These are phyloP conservation scores for Tenthredo distinguenda DNA, from an alignment of 2,888 invertebrate species.

Conservation along the genomic window DNA sequence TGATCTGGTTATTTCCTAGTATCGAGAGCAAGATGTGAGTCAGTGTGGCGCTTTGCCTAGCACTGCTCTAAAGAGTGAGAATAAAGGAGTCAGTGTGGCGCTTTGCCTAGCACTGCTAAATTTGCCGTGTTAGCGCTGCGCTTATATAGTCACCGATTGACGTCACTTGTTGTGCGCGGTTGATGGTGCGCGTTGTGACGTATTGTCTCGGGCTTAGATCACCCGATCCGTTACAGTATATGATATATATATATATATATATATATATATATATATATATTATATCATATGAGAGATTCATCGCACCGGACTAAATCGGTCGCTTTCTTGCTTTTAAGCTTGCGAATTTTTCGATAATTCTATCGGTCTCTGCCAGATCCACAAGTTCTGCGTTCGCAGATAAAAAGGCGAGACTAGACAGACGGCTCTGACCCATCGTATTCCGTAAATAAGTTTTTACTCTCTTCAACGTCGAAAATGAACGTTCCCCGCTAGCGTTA, in stretches of 20 bases:
- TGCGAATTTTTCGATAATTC: slow-evolving; percentile 48
- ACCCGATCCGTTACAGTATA: no score
- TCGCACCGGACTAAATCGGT: slow-evolving; percentile 4
- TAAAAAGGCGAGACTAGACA: slow-evolving; percentile 46
- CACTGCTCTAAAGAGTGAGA: no score
- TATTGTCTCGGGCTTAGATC: no score
- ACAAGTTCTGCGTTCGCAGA: slow-evolving; percentile 42
- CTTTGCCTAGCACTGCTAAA: no score
- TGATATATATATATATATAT: neutral
- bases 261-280: neutral
- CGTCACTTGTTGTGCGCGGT: no score
- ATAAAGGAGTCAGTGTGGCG: no score
- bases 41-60: no score
- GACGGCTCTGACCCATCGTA: slow-evolving; percentile 32
- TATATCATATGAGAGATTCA: neutral
- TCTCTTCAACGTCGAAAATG: slow-evolving; percentile 53
- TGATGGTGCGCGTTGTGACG: no score
- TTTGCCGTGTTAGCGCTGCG: no score
- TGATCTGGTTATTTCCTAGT: no score
- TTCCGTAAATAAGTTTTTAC: slow-evolving; percentile 51
- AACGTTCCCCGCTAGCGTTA: slow-evolving; percentile 52
- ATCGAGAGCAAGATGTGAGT: no score
- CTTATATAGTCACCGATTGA: no score
- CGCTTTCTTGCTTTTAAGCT: slow-evolving; percentile 49
- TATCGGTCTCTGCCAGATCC: slow-evolving; percentile 18